A percentile compares a stretch with the other conserved stretches of the same genome.
Conservation (phyloP, 2,113 vertebrate species). For the Monopterus albus region DNA sequence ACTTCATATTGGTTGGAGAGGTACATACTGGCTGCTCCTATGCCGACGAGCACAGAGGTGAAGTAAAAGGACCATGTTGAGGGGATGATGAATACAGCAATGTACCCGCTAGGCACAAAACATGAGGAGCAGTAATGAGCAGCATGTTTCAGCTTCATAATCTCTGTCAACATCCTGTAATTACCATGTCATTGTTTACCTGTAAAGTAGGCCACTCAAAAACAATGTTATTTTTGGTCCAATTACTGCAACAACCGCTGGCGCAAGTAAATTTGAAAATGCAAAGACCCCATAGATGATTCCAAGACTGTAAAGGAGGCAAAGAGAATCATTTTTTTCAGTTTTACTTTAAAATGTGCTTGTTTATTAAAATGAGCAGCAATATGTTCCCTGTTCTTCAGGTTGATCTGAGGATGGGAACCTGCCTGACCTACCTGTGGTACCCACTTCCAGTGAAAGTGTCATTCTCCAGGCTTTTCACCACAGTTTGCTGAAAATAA, state of each 20-base stretch:
- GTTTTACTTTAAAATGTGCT: not conserved
- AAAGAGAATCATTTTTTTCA: not conserved
- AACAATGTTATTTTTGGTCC: conserved; percentile 92
- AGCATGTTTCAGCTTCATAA: not conserved
- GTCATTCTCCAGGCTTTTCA: conserved; percentile 88
- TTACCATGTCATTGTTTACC: conserved; percentile 73
- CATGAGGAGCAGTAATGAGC: not conserved
- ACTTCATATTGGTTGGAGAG: not conserved
- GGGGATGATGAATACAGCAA: conserved; percentile 93
- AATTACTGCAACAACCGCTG: conserved; percentile 87
- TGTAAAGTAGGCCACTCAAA: conserved; percentile 94
- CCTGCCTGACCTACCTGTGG: conserved; percentile 88
- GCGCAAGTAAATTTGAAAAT: conserved; percentile 92
- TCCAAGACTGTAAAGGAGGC: conserved; percentile 85
- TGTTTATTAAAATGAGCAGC: not conserved
- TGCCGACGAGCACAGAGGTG: conserved; percentile 92
- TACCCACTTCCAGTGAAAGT: conserved; percentile 95
- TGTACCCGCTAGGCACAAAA: conserved; percentile 82
- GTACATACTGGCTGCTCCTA: conserved; percentile 93
- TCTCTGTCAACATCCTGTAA: not conserved
- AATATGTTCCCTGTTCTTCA: not conserved
- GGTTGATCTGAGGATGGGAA: too few species aligned
- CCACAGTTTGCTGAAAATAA: conserved; percentile 91
- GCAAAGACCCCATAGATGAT: conserved; percentile 98
- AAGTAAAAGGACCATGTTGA: conserved; percentile 94